These are phyloP conservation scores for Pholis gunnellus DNA, from an alignment of 2,113 vertebrate species.

Conservation along the genomic window DNA sequence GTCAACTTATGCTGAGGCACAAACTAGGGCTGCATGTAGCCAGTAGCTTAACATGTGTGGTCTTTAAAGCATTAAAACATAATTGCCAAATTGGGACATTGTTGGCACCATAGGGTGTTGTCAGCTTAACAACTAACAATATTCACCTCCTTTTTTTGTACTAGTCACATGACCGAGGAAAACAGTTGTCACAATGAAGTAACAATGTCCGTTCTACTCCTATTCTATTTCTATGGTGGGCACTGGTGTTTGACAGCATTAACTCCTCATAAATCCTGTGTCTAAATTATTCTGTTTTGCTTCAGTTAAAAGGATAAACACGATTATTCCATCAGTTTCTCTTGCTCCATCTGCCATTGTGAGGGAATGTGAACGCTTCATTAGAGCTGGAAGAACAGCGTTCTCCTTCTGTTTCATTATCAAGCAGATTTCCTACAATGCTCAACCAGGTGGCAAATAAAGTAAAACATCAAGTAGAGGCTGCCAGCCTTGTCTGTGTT, in stretches of 20 bases:
- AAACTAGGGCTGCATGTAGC: no score
- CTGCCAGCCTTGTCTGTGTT: not conserved
- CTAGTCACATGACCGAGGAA: no score
- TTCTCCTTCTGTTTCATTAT: conserved; percentile 26
- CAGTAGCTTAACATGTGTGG: no score
- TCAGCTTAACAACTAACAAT: no score
- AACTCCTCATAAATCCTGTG: conserved; percentile 4
- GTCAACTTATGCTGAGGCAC: no score
- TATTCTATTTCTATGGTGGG: not conserved
- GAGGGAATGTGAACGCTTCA: conserved; percentile 33
- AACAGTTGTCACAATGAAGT: no score
- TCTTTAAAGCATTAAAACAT: no score
- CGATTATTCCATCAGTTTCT: not conserved
- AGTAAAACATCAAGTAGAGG: not conserved
- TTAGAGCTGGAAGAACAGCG: conserved; percentile 23
- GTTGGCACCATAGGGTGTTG: no score
- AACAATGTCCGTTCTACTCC: no score
- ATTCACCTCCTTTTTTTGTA: no score
- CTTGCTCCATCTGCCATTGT: conserved; percentile 12
- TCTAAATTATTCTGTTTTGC: conserved; percentile 11
- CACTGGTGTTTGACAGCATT: not conserved
- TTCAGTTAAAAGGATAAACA: conserved; percentile 8
- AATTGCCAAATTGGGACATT: no score
- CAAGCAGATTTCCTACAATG: conserved; percentile 7
- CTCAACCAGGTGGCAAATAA: conserved; percentile 33